Conservation (phyloP, 1,140 invertebrate species). For the Drosophila sturtevanti region DNA sequence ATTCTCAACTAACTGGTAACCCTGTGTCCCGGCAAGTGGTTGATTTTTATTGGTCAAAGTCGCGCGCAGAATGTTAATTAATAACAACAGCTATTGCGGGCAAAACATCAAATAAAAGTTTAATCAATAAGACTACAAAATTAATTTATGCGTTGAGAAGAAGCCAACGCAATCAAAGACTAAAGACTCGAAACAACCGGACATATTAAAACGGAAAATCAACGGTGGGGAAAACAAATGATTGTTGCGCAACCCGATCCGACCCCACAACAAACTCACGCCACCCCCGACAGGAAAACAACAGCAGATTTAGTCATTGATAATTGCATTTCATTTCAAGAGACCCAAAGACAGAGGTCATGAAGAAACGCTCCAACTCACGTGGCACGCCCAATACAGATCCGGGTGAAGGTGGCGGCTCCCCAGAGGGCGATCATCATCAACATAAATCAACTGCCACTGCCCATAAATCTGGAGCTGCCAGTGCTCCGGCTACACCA, state of each 20-base stretch:
- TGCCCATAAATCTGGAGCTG: slow-evolving; percentile 63
- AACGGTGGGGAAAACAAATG: slow-evolving; percentile 46
- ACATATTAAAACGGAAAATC: slow-evolving; percentile 4
- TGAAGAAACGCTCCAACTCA: slow-evolving; percentile 75
- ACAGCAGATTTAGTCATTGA: slow-evolving; percentile 39
- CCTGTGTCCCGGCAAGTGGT: slow-evolving; percentile 39
- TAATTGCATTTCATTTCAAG: slow-evolving; percentile 36
- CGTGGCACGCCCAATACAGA: slow-evolving; percentile 53
- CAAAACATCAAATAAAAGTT: slow-evolving; percentile 67
- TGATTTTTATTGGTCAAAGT: slow-evolving; percentile 46
- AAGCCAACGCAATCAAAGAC: not conserved
- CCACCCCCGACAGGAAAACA: slow-evolving; percentile 13
- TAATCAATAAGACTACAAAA: slow-evolving; percentile 20
- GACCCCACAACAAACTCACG: slow-evolving; percentile 51
- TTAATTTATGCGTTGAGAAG: slow-evolving; percentile 10
- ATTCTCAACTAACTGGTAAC: slow-evolving; percentile 4
- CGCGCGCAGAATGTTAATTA: slow-evolving; percentile 67
- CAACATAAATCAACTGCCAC: slow-evolving; percentile 6
- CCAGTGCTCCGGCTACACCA: slow-evolving; percentile 73
- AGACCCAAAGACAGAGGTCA: slow-evolving; percentile 23
- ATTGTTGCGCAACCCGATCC: slow-evolving; percentile 72
- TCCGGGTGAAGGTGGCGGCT: slow-evolving; percentile 26
- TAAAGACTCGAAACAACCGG: not conserved
- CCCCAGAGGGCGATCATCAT: slow-evolving; percentile 34
- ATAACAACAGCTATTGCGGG: slow-evolving; percentile 38